Base-by-base conservation (phyloP, 2,888 invertebrate species). In the Globia sparganii region DNA sequence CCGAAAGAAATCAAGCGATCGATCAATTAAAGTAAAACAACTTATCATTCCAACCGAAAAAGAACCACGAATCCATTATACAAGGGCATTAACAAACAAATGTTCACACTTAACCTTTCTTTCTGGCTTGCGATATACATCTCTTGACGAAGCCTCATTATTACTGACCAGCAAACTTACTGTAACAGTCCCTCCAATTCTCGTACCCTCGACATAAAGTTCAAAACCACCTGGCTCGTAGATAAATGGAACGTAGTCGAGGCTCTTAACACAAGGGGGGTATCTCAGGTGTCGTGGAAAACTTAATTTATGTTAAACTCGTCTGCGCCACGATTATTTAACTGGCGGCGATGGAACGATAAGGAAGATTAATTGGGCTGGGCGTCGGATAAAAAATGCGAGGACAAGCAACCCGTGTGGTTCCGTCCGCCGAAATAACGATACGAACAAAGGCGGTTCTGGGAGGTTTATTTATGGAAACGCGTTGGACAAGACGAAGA, bases 51-150 rank as follows among this genome's bases (percentile, higher is more conserved):
- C 87, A 88, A 91, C 90, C 91, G 90, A 94, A 95, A 95, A 94
- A 91, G 85, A 89, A 88, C 88, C 93, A 93, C 92, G 93, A 94
- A 95, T 94, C 94, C 96, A 95, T 95, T 96, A 96, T 92, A 95
- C 93, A 92, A 93, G 93, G 92, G 93, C 95, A 95, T 96, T 96
- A 95, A 96, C 96, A 95, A 96, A 96, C 96, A 96, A 96, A 96
- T 96, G 96, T 96, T 96, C 95, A 96, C 96, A 96, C 96, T 96
- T 96, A 96, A 96, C 96, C 95, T 96, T 95, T 95, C 95, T 95
- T 95, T 94, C 92, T 91, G 91, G 88, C 91, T 91, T 90, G 91
- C 91, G 95, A 95, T 95, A 95, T 94, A 93, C 93, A 96, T 95
- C 96, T 95, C 92, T 94, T 91, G 93, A 92, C 93, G 94, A 94